These are phyloP conservation scores for Tragelaphus buxtoni DNA, from an alignment of 2,113 vertebrate species.

Conservation along the genomic window DNA sequence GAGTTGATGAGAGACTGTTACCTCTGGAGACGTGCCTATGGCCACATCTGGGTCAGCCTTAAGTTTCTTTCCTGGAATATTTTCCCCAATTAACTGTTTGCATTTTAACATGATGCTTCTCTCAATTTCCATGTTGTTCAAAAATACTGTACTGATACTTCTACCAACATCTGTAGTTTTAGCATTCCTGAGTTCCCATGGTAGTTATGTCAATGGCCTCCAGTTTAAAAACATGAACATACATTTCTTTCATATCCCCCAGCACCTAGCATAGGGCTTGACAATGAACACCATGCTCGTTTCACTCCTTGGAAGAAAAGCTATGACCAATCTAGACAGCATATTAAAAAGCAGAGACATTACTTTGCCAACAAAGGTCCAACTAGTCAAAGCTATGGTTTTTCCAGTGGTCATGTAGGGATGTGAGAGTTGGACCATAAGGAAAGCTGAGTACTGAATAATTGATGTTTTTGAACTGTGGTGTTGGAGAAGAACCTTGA, in stretches of 20 bases:
- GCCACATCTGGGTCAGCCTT: neutral
- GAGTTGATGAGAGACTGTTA: neutral
- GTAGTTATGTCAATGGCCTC: neutral
- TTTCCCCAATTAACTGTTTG: neutral
- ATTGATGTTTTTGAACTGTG: too few relatives aligned
- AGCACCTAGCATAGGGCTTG: neutral
- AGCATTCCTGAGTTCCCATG: neutral
- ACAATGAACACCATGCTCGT: neutral
- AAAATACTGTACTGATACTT: neutral
- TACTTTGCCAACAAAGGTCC: too few relatives aligned
- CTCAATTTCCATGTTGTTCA: neutral
- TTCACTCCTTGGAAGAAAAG: neutral
- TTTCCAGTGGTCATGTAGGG: too few relatives aligned
- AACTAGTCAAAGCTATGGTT: too few relatives aligned
- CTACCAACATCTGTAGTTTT: accelerated
- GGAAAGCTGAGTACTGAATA: accelerated
- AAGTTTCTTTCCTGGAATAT: neutral
- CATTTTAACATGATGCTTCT: neutral
- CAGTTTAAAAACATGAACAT: accelerated
- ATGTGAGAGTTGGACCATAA: too few relatives aligned
- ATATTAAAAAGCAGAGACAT: too few relatives aligned
- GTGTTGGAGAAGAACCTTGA: too few relatives aligned
- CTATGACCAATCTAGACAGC: too few relatives aligned
- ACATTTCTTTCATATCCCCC: neutral
- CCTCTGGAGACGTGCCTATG: accelerated